These are phyloP conservation scores for Micronisus gabar DNA, from an alignment of 2,113 vertebrate genomes.

Conservation along the genomic window DNA sequence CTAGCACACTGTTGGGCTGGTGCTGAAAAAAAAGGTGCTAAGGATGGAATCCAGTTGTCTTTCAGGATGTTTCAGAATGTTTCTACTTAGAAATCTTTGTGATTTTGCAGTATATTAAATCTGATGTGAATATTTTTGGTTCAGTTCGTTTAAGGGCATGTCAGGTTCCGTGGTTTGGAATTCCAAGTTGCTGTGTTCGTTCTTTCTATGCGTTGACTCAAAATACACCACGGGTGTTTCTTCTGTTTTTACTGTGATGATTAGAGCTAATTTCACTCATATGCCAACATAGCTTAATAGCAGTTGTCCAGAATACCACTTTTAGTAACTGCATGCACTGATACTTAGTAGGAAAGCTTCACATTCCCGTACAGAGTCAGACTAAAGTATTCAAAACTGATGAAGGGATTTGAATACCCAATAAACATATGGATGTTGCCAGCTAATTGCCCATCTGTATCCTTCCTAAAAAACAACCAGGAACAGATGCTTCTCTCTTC, in stretches of 20 bases:
- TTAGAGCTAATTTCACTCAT: background rate
- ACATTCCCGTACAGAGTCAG: background rate
- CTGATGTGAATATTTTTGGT: background rate
- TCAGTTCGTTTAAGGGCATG: accelerated
- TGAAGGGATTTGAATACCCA: background rate
- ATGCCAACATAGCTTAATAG: background rate
- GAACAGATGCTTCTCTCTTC: background rate
- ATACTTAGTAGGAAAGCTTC: background rate
- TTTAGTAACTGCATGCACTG: background rate
- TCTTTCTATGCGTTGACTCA: background rate
- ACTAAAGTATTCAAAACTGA: background rate
- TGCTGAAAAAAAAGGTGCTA: background rate
- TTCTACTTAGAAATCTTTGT: background rate
- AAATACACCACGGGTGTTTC: background rate
- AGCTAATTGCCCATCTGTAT: background rate
- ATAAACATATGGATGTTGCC: background rate
- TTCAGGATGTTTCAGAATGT: background rate
- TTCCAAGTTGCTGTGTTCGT: background rate
- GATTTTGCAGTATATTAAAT: background rate
- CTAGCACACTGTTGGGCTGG: background rate
- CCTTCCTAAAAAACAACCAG: background rate
- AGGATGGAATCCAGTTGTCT: background rate
- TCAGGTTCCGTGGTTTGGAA: background rate
- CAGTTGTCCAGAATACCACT: background rate
- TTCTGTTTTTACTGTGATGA: background rate